Conservation (phyloP, 1,140 invertebrate genomes). For the Tribolium madens region DNA sequence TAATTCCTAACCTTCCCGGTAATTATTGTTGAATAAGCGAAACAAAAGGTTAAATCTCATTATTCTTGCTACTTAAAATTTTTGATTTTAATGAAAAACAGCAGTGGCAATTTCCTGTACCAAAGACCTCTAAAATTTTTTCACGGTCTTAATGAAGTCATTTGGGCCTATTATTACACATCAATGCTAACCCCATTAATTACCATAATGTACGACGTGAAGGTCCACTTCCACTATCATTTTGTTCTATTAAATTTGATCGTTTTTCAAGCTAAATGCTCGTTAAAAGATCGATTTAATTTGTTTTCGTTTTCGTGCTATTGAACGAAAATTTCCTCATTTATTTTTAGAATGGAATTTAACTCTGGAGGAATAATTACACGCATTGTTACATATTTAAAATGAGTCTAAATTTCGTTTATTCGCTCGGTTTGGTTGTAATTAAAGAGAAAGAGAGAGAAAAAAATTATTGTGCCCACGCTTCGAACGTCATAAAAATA, state of each 20-base stretch:
- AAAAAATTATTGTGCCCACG: conserved; percentile 1
- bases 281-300: background rate
- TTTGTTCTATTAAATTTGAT: background rate
- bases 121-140: conserved; percentile 3
- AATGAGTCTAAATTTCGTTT: background rate
- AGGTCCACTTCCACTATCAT: conserved; percentile 8
- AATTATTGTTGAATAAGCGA: background rate
- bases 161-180: conserved; percentile 10
- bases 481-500: background rate
- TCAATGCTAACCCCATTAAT: conserved; percentile 8
- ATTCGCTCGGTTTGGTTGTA: background rate
- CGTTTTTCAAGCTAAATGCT: background rate
- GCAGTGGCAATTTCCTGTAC: background rate
- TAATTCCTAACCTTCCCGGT: background rate
- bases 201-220: background rate
- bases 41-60: background rate
- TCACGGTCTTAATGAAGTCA: conserved; percentile 7
- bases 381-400: background rate
- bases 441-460: background rate
- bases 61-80: no score
- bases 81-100: background rate
- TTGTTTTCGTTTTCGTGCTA: conserved; percentile 5
- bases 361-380: background rate
- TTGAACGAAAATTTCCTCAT: background rate
- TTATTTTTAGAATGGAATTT: conserved; percentile 5